phyloP scores from a whole-genome alignment of 2,113 vertebrate genomes.

The Vidua chalybeata region DNA sequence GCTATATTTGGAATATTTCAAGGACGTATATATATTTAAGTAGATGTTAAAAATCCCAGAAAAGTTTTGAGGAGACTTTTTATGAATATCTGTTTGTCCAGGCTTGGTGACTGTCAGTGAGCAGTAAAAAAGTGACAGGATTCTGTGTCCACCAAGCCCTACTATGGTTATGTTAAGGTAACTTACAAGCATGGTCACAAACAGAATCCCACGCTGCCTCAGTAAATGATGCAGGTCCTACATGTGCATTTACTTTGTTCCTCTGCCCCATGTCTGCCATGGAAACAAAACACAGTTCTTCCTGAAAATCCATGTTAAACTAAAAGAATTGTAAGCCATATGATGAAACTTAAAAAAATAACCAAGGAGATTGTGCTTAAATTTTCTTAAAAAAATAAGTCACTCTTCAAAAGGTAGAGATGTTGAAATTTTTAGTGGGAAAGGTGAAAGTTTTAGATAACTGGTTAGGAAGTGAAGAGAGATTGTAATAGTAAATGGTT shows the following conservation, averaged over 20 bases:
- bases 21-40: not conserved
- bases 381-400: not conserved
- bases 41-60: not conserved
- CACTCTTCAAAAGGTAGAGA: not conserved
- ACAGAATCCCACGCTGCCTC: fast-evolving
- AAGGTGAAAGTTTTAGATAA: not conserved
- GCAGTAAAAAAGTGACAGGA: not conserved
- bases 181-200: not conserved
- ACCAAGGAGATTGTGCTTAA: not conserved
- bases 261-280: not conserved
- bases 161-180: fast-evolving
- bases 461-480: not conserved
- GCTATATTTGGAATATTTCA: not conserved
- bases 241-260: not conserved
- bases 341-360: not conserved
- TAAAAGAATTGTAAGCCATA: not conserved
- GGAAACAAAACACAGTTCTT: not conserved
- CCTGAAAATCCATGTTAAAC: not conserved
- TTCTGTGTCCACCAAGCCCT: not conserved
- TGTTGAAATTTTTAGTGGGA: not conserved
- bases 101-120: not conserved
- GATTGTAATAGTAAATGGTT: not conserved
- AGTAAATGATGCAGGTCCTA: not conserved
- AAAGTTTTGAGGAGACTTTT: not conserved
- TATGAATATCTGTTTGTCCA: not conserved